Percentiles rank a stretch among this genome's conserved stretches.
Conservation (phyloP, 2,113 vertebrate species). For the Gymnarchus niloticus region DNA sequence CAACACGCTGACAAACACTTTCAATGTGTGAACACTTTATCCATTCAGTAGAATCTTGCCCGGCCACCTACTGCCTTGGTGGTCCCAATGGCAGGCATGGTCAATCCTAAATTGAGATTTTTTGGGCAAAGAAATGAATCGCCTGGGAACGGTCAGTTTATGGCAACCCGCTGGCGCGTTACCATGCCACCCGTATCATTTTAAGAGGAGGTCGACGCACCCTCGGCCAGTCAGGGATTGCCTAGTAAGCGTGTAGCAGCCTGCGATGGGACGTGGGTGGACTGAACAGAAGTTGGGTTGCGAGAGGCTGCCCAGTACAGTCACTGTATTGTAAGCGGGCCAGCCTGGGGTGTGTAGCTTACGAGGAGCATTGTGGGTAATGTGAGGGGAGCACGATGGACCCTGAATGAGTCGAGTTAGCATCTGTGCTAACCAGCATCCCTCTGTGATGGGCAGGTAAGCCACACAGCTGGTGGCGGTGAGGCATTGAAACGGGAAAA, state of each 20-base stretch:
- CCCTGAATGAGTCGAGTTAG: constrained; percentile 40
- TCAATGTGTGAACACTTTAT: too few relatives aligned
- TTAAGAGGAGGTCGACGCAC: not conserved
- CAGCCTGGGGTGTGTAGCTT: not conserved
- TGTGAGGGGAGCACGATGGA: constrained; percentile 53
- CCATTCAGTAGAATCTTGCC: too few relatives aligned
- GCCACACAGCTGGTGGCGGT: not conserved
- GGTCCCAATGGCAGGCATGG: not conserved
- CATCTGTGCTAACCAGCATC: too few relatives aligned
- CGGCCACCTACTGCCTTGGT: not conserved
- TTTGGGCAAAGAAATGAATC: too few relatives aligned
- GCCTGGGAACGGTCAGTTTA: not conserved
- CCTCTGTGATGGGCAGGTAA: not conserved
- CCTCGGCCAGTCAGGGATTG: not conserved
- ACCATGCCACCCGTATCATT: not conserved
- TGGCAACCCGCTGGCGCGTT: too few relatives aligned
- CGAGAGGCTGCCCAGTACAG: constrained; percentile 46
- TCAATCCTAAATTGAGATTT: too few relatives aligned
- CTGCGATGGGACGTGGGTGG: not conserved
- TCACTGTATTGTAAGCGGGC: constrained; percentile 47
- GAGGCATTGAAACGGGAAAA: not conserved
- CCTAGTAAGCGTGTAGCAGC: not conserved
- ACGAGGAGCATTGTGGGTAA: constrained; percentile 20
- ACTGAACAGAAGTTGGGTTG: not conserved
- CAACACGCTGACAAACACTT: not conserved